Base-by-base conservation (phyloP, 2,797 vertebrate genomes). In the Acropternis orthonyx region DNA sequence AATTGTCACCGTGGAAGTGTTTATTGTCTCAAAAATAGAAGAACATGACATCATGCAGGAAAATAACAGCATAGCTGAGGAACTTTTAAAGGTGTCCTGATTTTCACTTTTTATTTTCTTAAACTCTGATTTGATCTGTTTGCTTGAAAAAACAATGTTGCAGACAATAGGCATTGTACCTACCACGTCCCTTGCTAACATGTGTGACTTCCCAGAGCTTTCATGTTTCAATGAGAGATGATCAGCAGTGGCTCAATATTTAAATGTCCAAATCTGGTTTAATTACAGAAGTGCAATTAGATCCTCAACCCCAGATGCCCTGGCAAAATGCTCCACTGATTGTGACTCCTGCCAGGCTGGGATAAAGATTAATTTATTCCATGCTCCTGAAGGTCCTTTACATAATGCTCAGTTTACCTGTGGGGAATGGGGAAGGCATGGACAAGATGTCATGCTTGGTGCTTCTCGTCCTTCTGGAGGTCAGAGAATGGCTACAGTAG, bases 21-120 rank as follows among this genome's bases (percentile, higher is more conserved):
- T 90, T 84, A 51, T 78, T 36, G 23, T 75, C 66, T 86, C 73
- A 95, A 72, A 94, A 93, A 84, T 52, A 93, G 88, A 82, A 93
- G 61, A 90, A 87, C 12, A 20, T 82, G 67, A 49, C 63, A 76
- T 85, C 52, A 82, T 71, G 41, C 28, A 66, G 59, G 19, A 82
- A 86, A 88, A 59, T 43, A 79, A 28, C 16, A 76, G 30, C 0
- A 0, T 22, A 87, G 66, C 48, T 82, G 28, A 77, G 44, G 15
- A 89, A 87, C 28, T 69, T 91, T 39, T 72, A 80, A 69, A 86
- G 36, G n/a, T 84, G 51, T 23, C 46, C 66, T 75, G 10, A 51
- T 65, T 83, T 92, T 87, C 61, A 24, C 11, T n/a, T 90, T 82
- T 62, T 41, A 12, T 76, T 74, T 80, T 56, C 49, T 58, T 78